Evolutionary conservation across 92 coral and sea anemone genomes (phyloP).

Genomic region (Zoanthus sociatus): DNA sequence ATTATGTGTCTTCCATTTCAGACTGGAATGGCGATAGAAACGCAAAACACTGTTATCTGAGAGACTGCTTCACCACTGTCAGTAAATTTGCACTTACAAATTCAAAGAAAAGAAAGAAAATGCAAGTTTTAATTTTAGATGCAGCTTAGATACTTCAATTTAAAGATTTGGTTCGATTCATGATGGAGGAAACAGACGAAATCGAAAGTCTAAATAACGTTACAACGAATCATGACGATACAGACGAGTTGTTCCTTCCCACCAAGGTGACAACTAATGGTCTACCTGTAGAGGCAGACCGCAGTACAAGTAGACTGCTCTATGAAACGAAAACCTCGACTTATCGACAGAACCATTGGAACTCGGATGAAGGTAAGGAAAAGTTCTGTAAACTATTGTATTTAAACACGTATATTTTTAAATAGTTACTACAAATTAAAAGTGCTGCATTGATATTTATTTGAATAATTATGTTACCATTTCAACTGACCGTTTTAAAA

Average conservation of each 20-base stretch:
- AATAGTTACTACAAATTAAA: not conserved
- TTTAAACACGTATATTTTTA: not conserved
- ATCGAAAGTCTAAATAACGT: not conserved
- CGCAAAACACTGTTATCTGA: not conserved
- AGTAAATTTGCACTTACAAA: not conserved
- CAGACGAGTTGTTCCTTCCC: constrained; percentile 30
- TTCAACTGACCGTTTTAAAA: too few species aligned
- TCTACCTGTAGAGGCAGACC: constrained; percentile 11
- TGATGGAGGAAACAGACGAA: constrained; percentile 42
- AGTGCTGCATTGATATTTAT: not conserved
- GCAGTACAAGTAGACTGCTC: constrained; percentile 4
- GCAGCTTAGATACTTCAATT: not conserved
- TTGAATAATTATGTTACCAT: too few species aligned
- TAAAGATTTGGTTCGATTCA: not conserved
- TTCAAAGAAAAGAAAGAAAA: not conserved
- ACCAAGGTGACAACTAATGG: not conserved
- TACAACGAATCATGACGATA: constrained; percentile 9
- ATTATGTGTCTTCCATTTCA: not conserved
- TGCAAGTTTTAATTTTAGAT: not conserved
- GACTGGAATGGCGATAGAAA: not conserved
- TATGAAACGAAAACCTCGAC: constrained; percentile 23
- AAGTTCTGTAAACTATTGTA: not conserved
- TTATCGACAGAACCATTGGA: constrained; percentile 64
- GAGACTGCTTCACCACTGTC: not conserved
- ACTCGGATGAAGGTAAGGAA: constrained; percentile 70